These are phyloP conservation scores for Neolamprologus falcicula DNA, from an alignment of 2,113 vertebrate genomes.

Conservation along the genomic window DNA sequence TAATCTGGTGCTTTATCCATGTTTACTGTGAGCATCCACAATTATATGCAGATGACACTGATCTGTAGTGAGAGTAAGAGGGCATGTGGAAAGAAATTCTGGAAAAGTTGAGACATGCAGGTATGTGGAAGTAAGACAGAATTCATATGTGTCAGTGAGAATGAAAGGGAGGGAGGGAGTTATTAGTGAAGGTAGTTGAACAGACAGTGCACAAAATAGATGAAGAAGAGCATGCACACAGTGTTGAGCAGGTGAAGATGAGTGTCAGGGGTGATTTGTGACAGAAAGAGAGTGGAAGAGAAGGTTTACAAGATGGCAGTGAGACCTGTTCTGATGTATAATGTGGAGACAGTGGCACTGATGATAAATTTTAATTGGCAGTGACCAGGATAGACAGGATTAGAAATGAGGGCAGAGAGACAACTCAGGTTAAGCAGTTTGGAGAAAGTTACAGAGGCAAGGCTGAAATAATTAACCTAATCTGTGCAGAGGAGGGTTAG, in stretches of 20 bases:
- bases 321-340: not conserved
- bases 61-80: not conserved
- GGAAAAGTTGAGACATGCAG: not conserved
- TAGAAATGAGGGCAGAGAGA: not conserved
- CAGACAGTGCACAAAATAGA: not conserved
- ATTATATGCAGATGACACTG: not conserved
- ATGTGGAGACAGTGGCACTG: not conserved
- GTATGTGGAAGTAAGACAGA: not conserved
- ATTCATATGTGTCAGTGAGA: not conserved
- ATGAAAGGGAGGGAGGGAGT: not conserved
- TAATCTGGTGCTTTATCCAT: not conserved
- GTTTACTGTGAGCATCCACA: not conserved
- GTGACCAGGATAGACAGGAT: not conserved
- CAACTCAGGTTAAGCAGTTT: not conserved
- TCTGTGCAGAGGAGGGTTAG: not conserved
- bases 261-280: not conserved
- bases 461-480: not conserved
- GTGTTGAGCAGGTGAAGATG: not conserved
- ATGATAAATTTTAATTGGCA: not conserved
- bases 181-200: not conserved
- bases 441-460: not conserved
- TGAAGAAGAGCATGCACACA: not conserved
- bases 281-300: not conserved
- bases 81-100: not conserved
- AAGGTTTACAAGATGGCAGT: not conserved